Base-by-base conservation (phyloP, 2,113 vertebrate species). In the Leptobrachium leishanense region DNA sequence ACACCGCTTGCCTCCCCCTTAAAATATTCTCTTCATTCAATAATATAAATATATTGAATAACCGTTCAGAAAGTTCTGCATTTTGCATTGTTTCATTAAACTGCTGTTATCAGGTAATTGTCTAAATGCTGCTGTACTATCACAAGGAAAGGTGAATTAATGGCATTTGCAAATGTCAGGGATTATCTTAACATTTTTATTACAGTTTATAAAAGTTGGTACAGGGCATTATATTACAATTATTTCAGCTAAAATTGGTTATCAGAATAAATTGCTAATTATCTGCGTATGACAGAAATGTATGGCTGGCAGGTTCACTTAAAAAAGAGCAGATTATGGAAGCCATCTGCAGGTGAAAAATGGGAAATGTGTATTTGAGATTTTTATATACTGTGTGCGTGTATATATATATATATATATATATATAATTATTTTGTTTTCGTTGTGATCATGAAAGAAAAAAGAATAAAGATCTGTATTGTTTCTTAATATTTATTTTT, bases 91-190 rank as follows among this genome's bases (percentile, higher is more conserved):
- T 90, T 93, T 90, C 90, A 89, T 92, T 92, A 92, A 91, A 88
- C 86, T 83, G 59, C 88, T 2, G 62, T 92, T 93, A 92, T 91
- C 89, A 82, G 87, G 91, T 94, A 94, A 93, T 93, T 92, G 94
- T 94, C 93, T 94, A 92, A 92, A 92, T 90, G 91, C 91, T 90
- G 89, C 79, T 85, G 89, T 89, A 89, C 89, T 90, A 91, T 94
- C 92, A 92, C 91, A 93, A 91, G 87, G 88, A 92, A 94, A 94
- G 93, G 94, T 95, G 93, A 95, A 91, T 90, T 91, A 91, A 92
- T 94, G 93, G 91, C 93, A 94, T 95, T 95, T 94, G 89, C 88
- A 95, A 95, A 95, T 95, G 94, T 94, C 94, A 94, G 92, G 92
- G 92, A 93, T 94, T 94, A 94, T 94, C 93, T 93, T 92, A 93